Evolutionary conservation across 2,113 vertebrate species (phyloP).

Genomic region (Clarias macrocephalus): DNA sequence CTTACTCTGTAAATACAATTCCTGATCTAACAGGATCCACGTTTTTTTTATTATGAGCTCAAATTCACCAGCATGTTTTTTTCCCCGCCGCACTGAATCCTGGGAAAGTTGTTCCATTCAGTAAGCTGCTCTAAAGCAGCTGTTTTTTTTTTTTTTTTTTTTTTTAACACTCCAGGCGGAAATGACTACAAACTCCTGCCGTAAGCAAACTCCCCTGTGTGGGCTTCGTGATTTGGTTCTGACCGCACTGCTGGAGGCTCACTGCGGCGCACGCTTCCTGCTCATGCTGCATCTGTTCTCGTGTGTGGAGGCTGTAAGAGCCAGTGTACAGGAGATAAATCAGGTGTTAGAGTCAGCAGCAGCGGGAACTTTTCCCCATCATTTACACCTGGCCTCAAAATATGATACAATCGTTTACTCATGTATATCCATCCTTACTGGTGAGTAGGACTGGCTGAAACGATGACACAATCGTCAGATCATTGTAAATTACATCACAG

Average conservation of each 20-base stretch:
- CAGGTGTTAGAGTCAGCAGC: neutral
- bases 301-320: neutral
- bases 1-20: neutral
- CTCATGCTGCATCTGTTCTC: neutral
- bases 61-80: neutral
- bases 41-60: neutral
- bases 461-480: neutral
- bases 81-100: neutral
- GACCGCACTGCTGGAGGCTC: neutral
- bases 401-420: neutral
- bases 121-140: neutral
- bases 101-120: neutral
- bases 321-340: neutral
- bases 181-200: neutral
- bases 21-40: neutral
- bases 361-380: neutral
- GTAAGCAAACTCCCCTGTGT: neutral
- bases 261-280: neutral
- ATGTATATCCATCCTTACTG: no score
- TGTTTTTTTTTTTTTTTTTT: neutral
- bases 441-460: neutral
- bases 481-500: no score
- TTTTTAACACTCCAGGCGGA: neutral
- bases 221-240: conserved; percentile 6
- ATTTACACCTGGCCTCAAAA: neutral